Base-by-base conservation (phyloP, 2,888 invertebrate species). In the Meliscaeva auricollis region DNA sequence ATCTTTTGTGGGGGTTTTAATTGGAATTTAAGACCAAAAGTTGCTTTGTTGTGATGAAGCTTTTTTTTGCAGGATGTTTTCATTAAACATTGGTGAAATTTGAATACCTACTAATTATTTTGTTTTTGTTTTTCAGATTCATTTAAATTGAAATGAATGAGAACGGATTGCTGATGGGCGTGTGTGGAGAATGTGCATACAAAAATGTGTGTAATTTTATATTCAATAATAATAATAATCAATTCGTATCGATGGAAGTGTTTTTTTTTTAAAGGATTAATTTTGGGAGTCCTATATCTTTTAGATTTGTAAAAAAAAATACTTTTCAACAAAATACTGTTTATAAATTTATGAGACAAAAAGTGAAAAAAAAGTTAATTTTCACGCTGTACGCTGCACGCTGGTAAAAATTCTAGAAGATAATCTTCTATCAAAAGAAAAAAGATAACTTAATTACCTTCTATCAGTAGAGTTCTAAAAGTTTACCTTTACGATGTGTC, bases 201-300 rank as follows among this genome's bases (percentile, higher is more conserved):
- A 4, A 26, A 26, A 26, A 26, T n/a, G 22, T 26, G n/a, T 30
- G 30, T 54, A 30, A 30, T 54, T 54, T 54, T 15, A 30, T 30
- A 54, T 54, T 54, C 30, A 52, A 54, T 54, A 9, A 26, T 26
- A 52, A 54, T 54, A 9, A 26, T 26, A 26, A 54, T 54, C 52
- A 54, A 3, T 30, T 54, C 52, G 52, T 1, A 30, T 30, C 30
- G 3, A 3, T 54, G 52, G 15, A 54, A 54, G 4, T 26, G 26
- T 26, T 26, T 26, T 26, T 52, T 15, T 54, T 30, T 15, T 1
- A 9, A 30, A n/a, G 30, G 15, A 54, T n/a, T 52, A 26, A 26
- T 26, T n/a, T n/a, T 52, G 52, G 22, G 7, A 26, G 22, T n/a
- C 52, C 52, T n/a, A 52, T n/a, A 52, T 26, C 7, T 1, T 7